Percentiles rank a stretch among this genome's conserved stretches.
Evolutionary conservation across 2,797 vertebrate genomes (phyloP).

Genomic region (Meda fulgida): DNA sequence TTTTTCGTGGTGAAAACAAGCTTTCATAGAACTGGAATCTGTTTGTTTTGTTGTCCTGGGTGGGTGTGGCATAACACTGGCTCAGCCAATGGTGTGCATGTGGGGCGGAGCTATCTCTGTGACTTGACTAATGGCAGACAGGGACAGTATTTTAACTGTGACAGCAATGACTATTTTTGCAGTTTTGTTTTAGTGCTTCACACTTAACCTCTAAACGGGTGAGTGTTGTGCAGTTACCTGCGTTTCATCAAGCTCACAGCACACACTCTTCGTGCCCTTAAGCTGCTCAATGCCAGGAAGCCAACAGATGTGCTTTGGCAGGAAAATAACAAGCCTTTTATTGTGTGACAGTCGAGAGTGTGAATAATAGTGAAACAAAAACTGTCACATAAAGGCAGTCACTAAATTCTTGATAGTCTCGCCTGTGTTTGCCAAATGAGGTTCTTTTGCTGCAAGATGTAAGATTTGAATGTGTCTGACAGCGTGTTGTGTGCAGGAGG

Average conservation of each 20-base stretch:
- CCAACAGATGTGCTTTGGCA: slow-evolving; percentile 12
- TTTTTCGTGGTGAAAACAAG: not conserved
- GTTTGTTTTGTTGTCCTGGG: not conserved
- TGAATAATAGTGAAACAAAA: not conserved
- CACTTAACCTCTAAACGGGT: not conserved
- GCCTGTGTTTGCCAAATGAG: not conserved
- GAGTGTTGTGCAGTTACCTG: not conserved
- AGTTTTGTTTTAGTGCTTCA: not conserved
- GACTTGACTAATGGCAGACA: not conserved
- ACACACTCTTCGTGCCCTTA: not conserved
- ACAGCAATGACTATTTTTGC: not conserved
- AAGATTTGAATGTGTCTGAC: not conserved
- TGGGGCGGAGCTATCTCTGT: not conserved
- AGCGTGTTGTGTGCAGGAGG: not conserved
- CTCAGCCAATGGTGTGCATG: not conserved
- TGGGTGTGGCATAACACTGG: not conserved
- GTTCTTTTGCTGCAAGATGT: not conserved
- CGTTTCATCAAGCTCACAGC: not conserved
- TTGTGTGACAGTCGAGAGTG: not conserved
- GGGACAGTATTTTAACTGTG: not conserved
- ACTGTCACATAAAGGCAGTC: not conserved
- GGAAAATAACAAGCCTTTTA: slow-evolving; percentile 5
- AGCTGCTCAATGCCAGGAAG: slow-evolving; percentile 10
- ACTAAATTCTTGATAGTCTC: not conserved
- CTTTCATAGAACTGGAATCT: not conserved